These are phyloP conservation scores for Pristionchus entomophagus DNA, from an alignment of 2,888 invertebrate species.

Conservation along the genomic window DNA sequence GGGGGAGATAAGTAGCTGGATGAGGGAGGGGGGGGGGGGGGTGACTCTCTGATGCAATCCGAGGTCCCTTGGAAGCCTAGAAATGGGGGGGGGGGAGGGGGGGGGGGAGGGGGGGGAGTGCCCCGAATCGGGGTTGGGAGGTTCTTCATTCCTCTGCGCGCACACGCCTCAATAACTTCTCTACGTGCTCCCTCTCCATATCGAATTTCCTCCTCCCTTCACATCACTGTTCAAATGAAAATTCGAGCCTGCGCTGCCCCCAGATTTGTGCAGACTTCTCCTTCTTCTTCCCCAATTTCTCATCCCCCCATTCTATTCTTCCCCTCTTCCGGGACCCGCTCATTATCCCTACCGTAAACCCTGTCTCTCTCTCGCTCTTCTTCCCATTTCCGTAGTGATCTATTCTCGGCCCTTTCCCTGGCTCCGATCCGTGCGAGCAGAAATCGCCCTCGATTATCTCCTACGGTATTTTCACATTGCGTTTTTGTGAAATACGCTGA, in stretches of 20 bases:
- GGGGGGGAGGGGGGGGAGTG: not conserved
- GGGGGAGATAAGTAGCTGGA: not conserved
- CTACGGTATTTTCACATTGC: not conserved
- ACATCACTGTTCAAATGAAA: constrained; percentile 33
- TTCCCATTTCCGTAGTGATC: not conserved
- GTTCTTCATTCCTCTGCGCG: not conserved
- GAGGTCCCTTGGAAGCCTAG: no score
- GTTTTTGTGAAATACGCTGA: not conserved
- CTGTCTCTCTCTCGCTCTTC: not conserved
- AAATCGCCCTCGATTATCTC: not conserved
- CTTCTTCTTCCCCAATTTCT: not conserved
- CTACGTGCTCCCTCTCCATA: not conserved
- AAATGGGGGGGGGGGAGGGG: not conserved
- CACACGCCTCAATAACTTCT: constrained; percentile 13
- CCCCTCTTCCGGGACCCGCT: not conserved
- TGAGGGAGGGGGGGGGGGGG: not conserved
- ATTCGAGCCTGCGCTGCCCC: not conserved
- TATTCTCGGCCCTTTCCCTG: not conserved
- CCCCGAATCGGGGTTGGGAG: not conserved
- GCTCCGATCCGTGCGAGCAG: not conserved
- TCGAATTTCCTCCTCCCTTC: not conserved
- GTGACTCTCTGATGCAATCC: constrained; percentile 16
- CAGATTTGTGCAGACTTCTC: not conserved
- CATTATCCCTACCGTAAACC: constrained; percentile 10
- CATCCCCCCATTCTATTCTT: not conserved